Evolutionary conservation across 2,797 vertebrate species (phyloP).

Genomic region (Microctenopoma steveboyesi): DNA sequence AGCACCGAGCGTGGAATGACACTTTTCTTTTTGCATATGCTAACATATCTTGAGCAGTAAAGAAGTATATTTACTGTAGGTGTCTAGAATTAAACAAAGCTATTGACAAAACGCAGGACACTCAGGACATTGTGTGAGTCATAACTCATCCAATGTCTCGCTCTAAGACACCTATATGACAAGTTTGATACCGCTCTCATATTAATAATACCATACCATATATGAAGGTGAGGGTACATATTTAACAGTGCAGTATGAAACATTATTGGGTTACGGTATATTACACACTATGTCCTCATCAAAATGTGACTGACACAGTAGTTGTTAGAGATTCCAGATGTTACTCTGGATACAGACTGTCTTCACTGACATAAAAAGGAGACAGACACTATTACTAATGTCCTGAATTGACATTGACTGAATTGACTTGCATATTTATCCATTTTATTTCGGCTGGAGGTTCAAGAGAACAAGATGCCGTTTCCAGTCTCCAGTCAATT

Average conservation of each 20-base stretch:
- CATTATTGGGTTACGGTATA: neutral
- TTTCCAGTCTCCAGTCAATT: conserved; percentile 55
- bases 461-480: conserved; percentile 45
- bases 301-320: neutral
- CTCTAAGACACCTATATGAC: neutral
- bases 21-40: neutral
- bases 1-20: neutral
- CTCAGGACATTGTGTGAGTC: too few species aligned
- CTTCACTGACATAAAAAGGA: neutral
- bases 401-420: neutral
- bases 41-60: neutral
- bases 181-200: too few species aligned
- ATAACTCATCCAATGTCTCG: too few species aligned
- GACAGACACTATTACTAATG: conserved; percentile 6
- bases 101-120: too few species aligned
- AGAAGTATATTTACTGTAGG: neutral
- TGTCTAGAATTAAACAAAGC: too few species aligned
- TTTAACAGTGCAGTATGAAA: neutral
- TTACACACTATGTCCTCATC: too few species aligned
- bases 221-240: neutral
- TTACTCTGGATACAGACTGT: neutral
- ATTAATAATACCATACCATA: neutral
- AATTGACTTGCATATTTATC: conserved; percentile 52
- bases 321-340: neutral
- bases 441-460: conserved; percentile 34